phyloP scores from a whole-genome alignment of 2,797 vertebrate species.

The Apodemus agrarius region DNA sequence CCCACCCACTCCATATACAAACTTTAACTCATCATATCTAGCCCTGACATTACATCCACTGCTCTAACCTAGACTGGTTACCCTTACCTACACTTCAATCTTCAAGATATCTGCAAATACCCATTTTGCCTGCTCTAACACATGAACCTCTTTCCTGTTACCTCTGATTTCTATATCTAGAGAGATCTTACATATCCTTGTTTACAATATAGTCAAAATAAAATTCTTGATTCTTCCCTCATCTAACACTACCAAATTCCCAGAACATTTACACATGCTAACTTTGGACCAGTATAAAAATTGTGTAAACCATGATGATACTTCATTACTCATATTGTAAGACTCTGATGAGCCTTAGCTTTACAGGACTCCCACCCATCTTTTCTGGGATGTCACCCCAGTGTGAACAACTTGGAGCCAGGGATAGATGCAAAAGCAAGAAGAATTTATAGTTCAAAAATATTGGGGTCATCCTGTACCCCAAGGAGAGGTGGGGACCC shows the following conservation, averaged over 20 bases:
- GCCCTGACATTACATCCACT: neutral
- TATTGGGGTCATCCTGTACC: too few relatives aligned
- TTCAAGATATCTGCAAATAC: neutral
- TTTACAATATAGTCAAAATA: neutral
- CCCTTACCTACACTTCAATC: neutral
- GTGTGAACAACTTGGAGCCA: too few relatives aligned
- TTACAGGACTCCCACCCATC: too few relatives aligned
- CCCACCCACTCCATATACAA: neutral
- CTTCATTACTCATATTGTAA: neutral
- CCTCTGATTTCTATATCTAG: neutral
- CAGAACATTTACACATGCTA: neutral
- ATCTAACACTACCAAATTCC: too few relatives aligned
- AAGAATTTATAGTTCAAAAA: too few relatives aligned
- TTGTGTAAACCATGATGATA: too few relatives aligned
- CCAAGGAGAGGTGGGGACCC: too few relatives aligned
- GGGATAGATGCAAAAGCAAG: too few relatives aligned
- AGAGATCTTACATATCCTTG: neutral
- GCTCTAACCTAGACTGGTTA: neutral
- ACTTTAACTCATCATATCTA: neutral
- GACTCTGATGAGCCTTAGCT: too few relatives aligned
- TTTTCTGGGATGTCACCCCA: too few relatives aligned
- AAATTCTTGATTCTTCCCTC: neutral
- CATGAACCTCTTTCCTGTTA: neutral
- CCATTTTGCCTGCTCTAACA: neutral
- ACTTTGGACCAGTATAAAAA: neutral